Base-by-base conservation (phyloP, 2,888 invertebrate species). In the Cepaea hortensis region DNA sequence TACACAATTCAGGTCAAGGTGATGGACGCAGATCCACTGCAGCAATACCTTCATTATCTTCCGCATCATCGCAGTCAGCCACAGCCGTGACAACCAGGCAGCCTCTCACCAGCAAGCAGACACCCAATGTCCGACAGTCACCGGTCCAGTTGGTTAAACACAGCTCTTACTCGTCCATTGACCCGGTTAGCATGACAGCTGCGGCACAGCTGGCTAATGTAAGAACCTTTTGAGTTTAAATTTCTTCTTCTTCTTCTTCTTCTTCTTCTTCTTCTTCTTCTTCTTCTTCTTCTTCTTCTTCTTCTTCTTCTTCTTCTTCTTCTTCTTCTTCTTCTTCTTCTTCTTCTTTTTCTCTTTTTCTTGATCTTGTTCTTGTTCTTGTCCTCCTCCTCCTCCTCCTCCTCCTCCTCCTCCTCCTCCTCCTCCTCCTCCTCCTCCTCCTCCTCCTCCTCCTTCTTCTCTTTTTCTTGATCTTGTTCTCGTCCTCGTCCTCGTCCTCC, bases 1-100 rank as follows among this genome's bases (percentile, higher is more conserved):
- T 48, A 70, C n/a, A n/a, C 61, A 72, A 23, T 18, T 48, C 73
- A 73, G 48, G 46, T 35, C 73, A 65, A 72, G 50, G 61, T 11
- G 81, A 82, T 23, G 76, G 76, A 68, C 81, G 72, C 48, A 81
- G 80, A 65, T 81, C 81, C 18, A 62, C 65, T 11, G n/a, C 55
- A 75, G 68, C 82, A 82, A 50, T n/a, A 85, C 0, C 48, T 5
- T 61, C 85, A 35, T 68, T 79, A 79, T 4, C 73, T 46, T 76
- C 84, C 0, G 7, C 65, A 73, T 55, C 73, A 55, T 73, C 61
- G 50, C 13, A 7, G 35, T n/a, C 68, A 81, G 18, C 83, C 72
- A 23, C 73, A 46, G 61, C 73, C n/a, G 20, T 13, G 3, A 48
- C 72, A 72, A 11, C 50, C 6, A 82, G 72, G 61, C 82, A 82